Conservation (phyloP, 2,113 vertebrate species). For the Salvelinus fontinalis region DNA sequence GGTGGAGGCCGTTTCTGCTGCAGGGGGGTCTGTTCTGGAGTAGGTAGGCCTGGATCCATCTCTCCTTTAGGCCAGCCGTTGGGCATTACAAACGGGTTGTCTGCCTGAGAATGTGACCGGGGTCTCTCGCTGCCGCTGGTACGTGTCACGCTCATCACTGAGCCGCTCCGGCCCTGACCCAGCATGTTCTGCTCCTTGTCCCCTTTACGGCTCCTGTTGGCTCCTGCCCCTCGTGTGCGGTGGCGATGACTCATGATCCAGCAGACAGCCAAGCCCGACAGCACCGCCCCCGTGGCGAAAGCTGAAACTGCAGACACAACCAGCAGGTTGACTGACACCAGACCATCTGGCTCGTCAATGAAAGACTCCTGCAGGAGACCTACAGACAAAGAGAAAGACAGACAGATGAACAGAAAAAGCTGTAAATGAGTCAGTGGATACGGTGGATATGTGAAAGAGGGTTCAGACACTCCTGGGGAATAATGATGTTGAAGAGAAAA, state of each 20-base stretch:
- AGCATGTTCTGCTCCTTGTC: slow-evolving; percentile 90
- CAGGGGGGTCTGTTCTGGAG: slow-evolving; percentile 92
- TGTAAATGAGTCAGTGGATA: neutral
- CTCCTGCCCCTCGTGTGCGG: slow-evolving; percentile 55
- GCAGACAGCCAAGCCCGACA: slow-evolving; percentile 92
- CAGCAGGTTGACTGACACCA: slow-evolving; percentile 92
- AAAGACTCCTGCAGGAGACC: slow-evolving; percentile 88
- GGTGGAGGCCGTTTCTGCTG: slow-evolving; percentile 86
- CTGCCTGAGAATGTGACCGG: slow-evolving; percentile 61
- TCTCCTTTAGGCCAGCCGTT: slow-evolving; percentile 89
- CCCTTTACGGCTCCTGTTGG: slow-evolving; percentile 75
- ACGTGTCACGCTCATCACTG: slow-evolving; percentile 90
- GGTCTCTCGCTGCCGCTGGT: slow-evolving; percentile 75
- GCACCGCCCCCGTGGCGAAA: slow-evolving; percentile 89
- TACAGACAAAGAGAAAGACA: slow-evolving; percentile 24
- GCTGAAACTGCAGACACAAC: slow-evolving; percentile 92
- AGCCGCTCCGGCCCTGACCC: slow-evolving; percentile 82
- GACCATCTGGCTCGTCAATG: slow-evolving; percentile 85
- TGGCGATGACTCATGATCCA: slow-evolving; percentile 92
- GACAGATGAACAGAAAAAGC: neutral
- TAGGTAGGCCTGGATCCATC: slow-evolving; percentile 88
- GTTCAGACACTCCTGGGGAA: no score
- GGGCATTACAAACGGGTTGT: slow-evolving; percentile 79
- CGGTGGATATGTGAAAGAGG: no score
- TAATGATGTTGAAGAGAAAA: no score